Evolutionary conservation across 2,113 vertebrate genomes (phyloP).

Genomic region (Dasyornis broadbenti): DNA sequence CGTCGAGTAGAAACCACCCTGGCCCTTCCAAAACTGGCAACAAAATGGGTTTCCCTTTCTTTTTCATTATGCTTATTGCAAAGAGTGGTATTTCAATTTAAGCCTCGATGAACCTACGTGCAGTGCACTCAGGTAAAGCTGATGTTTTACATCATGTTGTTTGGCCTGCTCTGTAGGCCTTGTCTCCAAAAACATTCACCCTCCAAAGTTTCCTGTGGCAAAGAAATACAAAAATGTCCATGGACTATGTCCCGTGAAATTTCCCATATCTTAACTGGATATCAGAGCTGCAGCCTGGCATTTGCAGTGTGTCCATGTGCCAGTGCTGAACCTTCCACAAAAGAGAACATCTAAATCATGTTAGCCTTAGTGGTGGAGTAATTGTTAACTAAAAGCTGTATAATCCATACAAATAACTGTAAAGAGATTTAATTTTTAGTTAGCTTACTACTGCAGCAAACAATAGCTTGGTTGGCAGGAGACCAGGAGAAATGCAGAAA

Average conservation of each 20-base stretch:
- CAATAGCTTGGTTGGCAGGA: neutral
- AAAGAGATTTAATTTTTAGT: neutral
- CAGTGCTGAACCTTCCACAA: neutral
- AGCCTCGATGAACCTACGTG: neutral
- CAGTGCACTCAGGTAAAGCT: neutral
- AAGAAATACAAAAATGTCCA: neutral
- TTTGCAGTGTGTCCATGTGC: neutral
- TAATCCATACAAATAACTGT: neutral
- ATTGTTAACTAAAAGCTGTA: neutral
- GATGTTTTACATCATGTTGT: neutral
- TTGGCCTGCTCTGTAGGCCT: neutral
- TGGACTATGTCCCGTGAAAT: rapidly evolving
- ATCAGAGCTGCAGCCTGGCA: neutral
- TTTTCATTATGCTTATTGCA: neutral
- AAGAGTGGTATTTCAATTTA: neutral
- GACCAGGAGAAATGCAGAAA: neutral
- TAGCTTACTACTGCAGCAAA: neutral
- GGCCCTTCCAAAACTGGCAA: neutral
- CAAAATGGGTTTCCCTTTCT: neutral
- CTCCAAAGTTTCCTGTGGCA: neutral
- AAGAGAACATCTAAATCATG: neutral
- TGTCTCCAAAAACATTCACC: neutral
- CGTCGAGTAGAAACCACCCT: rapidly evolving
- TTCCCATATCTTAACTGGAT: neutral
- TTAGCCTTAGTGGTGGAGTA: neutral